Base-by-base conservation (phyloP, 1,140 invertebrate genomes). In the Drosophila prosaltans region DNA sequence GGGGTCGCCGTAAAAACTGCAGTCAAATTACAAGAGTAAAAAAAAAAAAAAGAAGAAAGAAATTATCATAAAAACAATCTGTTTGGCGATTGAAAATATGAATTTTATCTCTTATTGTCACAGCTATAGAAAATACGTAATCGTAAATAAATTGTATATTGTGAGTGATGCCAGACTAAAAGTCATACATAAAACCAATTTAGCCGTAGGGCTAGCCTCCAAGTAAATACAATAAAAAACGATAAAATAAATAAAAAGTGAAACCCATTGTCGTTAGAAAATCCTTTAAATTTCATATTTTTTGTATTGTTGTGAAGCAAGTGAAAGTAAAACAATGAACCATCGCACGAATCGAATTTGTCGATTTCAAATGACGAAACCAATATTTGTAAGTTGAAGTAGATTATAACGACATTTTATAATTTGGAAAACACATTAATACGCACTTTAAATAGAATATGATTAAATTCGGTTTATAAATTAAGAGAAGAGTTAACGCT, bases 251-350 rank as follows among this genome's bases (percentile, higher is more conserved):
- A 61, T 51, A 26, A 7, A 51, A 51, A 51, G 45, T 51, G 24
- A 24, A 51, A 26, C 24, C 9, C 9, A 64, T 67, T 65, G 28
- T 41, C 30, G 60, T 16, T 48, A 40, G 32, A 51, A 24, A 51
- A 26, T 57, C 39, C 16, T 40, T 59, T 24, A 24, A 39, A 24
- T 59, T 10, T 36, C 9, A 36, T 36, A 26, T 64, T 30, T 74
- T 54, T 54, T 51, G 64, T 45, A 63, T 73, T 41, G 30, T 41
- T 11, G 71, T 64, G 58, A 69, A 72, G 58, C 67, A 57, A 85
- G 82, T 85, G 82, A 88, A 85, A 88, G 82, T 81, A 51, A 78
- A 85, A 75, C 67, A 85, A 85, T 88, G 45, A 51, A 10, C 76
- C 66, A 73, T 51, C 55, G 66, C 63, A 79, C 68, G 57, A 81